A percentile compares a stretch with the other conserved stretches of the same genome.
These are phyloP conservation scores for Icerya purchasi DNA, from an alignment of 2,888 invertebrate species.

Conservation along the genomic window DNA sequence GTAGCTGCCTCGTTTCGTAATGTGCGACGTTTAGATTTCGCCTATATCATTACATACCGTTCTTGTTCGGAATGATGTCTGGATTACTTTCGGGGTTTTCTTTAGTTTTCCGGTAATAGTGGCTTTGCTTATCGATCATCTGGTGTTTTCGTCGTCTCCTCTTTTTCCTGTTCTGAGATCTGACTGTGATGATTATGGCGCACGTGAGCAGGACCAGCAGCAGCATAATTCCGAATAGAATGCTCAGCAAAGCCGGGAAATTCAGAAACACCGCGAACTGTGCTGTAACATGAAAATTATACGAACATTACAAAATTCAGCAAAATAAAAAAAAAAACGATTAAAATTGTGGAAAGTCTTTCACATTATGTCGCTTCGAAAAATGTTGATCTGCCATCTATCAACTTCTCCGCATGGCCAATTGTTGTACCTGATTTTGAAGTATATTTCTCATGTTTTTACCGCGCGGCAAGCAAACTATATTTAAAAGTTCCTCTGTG, in stretches of 20 bases:
- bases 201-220: slow-evolving; percentile 5
- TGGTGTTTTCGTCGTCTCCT: background rate
- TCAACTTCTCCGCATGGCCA: no score
- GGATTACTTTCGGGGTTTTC: slow-evolving; percentile 67
- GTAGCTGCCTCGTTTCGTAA: no score
- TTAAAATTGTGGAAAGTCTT: no score
- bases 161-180: slow-evolving; percentile 4
- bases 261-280: background rate
- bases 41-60: slow-evolving; percentile 4
- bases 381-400: no score
- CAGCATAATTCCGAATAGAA: slow-evolving; percentile 3
- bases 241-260: slow-evolving; percentile 1
- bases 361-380: no score
- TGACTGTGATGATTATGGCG: slow-evolving; percentile 1
- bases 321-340: no score
- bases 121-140: background rate
- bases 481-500: no score
- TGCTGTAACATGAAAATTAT: background rate
- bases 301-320: no score
- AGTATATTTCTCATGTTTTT: no score
- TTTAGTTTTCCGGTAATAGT: slow-evolving; percentile 14
- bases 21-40: no score
- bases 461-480: no score
- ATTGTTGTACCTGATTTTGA: no score
- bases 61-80: slow-evolving; percentile 68